Percentiles rank a stretch among this genome's conserved stretches.
Conservation (phyloP, 2,888 invertebrate genomes). For the Clivina fossor region DNA sequence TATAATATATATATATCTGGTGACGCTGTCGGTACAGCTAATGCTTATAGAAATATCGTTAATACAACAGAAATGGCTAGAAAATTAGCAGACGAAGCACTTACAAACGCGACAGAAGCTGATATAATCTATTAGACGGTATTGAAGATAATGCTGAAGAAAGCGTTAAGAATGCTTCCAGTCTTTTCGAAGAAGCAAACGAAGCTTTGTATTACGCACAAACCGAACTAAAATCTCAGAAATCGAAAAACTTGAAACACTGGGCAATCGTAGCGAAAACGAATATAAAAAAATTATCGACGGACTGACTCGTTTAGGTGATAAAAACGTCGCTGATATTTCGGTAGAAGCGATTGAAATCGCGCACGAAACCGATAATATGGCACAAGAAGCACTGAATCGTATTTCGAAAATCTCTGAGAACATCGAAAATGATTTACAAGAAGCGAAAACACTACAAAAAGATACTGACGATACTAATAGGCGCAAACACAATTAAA, state of each 20-base stretch:
- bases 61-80: no score
- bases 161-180: conserved; percentile 55
- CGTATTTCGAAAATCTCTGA: conserved; percentile 46
- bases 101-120: no score
- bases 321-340: conserved; percentile 41
- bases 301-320: conserved; percentile 13
- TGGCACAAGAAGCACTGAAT: conserved; percentile 49
- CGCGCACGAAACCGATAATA: conserved; percentile 49
- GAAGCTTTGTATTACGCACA: conserved; percentile 53
- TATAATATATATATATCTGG: no score
- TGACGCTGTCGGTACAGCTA: no score
- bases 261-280: conserved; percentile 59
- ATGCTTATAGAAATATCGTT: no score
- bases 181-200: conserved; percentile 55
- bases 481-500: no score
- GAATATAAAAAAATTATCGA: conserved; percentile 46
- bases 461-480: conserved; percentile 70
- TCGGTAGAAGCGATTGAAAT: conserved; percentile 52
- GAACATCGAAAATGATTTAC: conserved; percentile 54
- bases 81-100: no score
- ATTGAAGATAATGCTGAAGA: conserved; percentile 55
- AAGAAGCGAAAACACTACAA: conserved; percentile 65
- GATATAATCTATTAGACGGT: no score
- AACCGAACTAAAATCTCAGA: conserved; percentile 58
- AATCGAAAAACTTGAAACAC: conserved; percentile 55